Conservation (phyloP, 1,140 invertebrate species). For the Aricia agestis region DNA sequence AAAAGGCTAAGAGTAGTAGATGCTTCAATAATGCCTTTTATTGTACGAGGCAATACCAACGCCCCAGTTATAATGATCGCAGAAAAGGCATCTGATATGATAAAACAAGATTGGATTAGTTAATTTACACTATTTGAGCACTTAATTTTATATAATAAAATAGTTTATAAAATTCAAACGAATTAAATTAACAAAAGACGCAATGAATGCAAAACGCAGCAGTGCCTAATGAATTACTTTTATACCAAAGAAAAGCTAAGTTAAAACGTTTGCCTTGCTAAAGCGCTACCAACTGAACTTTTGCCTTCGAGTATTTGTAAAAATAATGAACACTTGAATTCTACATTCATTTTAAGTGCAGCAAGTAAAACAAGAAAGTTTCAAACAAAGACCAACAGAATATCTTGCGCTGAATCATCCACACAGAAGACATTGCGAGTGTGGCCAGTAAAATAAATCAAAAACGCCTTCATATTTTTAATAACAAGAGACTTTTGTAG, state of each 20-base stretch:
- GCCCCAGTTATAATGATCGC: constrained; percentile 80
- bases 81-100: constrained; percentile 79
- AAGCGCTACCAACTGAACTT: background rate
- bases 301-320: constrained; percentile 14
- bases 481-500: no score
- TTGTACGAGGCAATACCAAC: constrained; percentile 79
- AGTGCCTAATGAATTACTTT: constrained; percentile 1
- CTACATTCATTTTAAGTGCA: constrained; percentile 33
- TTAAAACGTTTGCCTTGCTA: background rate
- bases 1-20: constrained; percentile 84
- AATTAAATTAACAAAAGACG: constrained; percentile 3
- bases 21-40: constrained; percentile 83
- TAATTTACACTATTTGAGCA: background rate
- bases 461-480: background rate
- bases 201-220: background rate
- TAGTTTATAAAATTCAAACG: background rate
- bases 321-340: constrained; percentile 31
- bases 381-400: constrained; percentile 58
- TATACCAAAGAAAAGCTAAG: background rate
- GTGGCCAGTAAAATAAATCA: constrained; percentile 33
- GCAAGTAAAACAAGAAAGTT: constrained; percentile 54
- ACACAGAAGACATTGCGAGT: constrained; percentile 32
- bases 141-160: no score
- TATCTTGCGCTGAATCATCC: constrained; percentile 51
- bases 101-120: constrained; percentile 76